Evolutionary conservation across 1,140 invertebrate genomes (phyloP).

Genomic region (Pseudoatta argentina): DNA sequence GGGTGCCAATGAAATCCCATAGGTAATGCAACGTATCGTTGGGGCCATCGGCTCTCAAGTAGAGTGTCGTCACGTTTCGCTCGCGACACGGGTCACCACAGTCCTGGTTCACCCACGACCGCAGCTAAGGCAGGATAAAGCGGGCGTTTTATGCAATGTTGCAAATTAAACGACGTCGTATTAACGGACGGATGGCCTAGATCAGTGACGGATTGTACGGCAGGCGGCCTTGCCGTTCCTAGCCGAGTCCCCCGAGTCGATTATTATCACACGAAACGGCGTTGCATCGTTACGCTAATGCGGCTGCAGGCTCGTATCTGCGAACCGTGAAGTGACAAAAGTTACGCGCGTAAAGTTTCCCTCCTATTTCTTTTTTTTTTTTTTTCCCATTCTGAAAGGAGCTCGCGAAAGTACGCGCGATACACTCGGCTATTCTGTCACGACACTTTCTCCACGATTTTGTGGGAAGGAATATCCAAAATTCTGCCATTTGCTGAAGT

Average conservation of each 20-base stretch:
- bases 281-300: conserved; percentile 1
- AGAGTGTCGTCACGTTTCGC: conserved; percentile 83
- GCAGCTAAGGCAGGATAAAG: conserved; percentile 72
- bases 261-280: conserved; percentile 32
- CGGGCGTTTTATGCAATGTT: conserved; percentile 11
- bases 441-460: neutral
- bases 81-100: conserved; percentile 76
- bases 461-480: neutral
- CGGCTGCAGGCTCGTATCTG: neutral
- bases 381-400: neutral
- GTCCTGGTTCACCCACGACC: conserved; percentile 78
- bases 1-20: conserved; percentile 87
- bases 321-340: conserved; percentile 8
- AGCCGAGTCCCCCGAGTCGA: neutral
- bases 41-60: conserved; percentile 85
- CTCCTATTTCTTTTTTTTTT: neutral
- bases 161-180: conserved; percentile 44
- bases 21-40: conserved; percentile 88
- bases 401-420: neutral
- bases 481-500: neutral
- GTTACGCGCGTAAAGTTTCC: neutral
- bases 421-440: neutral
- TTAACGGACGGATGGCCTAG: conserved; percentile 58
- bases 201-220: conserved; percentile 38
- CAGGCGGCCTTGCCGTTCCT: conserved; percentile 41